Evolutionary conservation across 2,113 vertebrate genomes (phyloP), one percentile per base, ranked within the genome.

Genomic region (Acinonyx jubatus): DNA sequence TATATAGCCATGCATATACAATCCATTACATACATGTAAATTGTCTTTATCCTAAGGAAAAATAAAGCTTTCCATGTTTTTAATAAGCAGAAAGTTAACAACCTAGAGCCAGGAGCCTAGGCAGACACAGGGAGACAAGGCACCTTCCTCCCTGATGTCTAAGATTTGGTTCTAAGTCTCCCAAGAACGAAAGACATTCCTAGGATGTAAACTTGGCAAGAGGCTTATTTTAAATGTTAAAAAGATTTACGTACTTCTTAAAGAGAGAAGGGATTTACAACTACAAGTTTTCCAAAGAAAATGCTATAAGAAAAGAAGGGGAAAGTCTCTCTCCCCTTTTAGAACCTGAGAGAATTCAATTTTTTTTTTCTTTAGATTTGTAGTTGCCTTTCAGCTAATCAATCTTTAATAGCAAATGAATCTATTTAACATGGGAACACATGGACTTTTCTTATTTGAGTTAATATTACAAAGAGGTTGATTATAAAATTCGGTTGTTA

Each of bases 211-310:
- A 78, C 92, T 82, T 89, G 36, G 50, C 36, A 94, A 38, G 63
- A 84, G 73, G 36, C 25, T 79, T 71, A 65, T 31, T 33, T 33
- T 83, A 84, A 50, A 66, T 71, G 25, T 87, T 74, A 48, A 66
- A 68, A 86, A 52, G 19, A 80, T 87, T 69, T 90, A 41, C 5
- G 10, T 85, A 33, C 41, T 81, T 96, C 45, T 74, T 57, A 90
- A 69, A 85, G 52, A 74, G 55, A 87, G 15, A 63, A 41, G 71
- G 55, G 73, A 66, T 93, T 95, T 94, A 55, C 3, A 68, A 13
- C 36, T 91, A 45, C 14, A 96, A 36, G 36, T 94, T 92, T 97
- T 87, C 74, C 41, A 83, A 82, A 91, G n/a, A 36, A 97, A 91
- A 55, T 82, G 21, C 55, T 90, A 45, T 0, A 45, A 83, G 86